A percentile compares a stretch with the other conserved stretches of the same genome.
phyloP scores from a whole-genome alignment of 2,113 vertebrate species.

The Sisor rabdophorus region DNA sequence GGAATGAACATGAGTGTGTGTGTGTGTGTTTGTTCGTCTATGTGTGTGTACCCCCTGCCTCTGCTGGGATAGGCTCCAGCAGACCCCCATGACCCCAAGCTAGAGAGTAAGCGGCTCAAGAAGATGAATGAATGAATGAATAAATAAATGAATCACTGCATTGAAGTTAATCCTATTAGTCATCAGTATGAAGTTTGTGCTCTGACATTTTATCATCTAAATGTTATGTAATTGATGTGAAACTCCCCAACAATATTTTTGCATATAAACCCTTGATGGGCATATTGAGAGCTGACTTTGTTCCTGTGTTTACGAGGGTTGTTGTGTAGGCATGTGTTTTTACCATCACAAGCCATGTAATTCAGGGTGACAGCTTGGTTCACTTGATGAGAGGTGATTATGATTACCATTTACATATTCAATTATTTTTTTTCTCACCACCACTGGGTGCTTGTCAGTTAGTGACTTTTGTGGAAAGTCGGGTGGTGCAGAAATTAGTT shows the following conservation, averaged over 20 bases:
- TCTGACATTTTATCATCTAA: conserved; percentile 12
- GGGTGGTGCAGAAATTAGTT: conserved; percentile 15
- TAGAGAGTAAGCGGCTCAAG: too few species aligned
- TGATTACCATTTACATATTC: conserved; percentile 42
- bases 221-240: conserved; percentile 32
- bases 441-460: conserved; percentile 14
- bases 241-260: conserved; percentile 25
- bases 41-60: too few species aligned
- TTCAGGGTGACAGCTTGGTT: conserved; percentile 30
- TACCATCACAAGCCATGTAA: conserved; percentile 23
- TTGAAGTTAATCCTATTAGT: not conserved
- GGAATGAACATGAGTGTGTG: too few species aligned
- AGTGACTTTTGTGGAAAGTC: conserved; percentile 30
- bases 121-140: too few species aligned
- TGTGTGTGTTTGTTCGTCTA: too few species aligned
- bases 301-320: conserved; percentile 21
- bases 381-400: conserved; percentile 23
- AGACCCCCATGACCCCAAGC: too few species aligned
- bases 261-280: conserved; percentile 33
- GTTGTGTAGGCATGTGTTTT: conserved; percentile 40
- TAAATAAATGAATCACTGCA: too few species aligned
- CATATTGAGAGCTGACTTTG: conserved; percentile 25
- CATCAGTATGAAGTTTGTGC: not conserved
- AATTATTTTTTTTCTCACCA: conserved; percentile 25
- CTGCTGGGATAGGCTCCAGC: too few species aligned